Evolutionary conservation across 2,888 invertebrate species (phyloP), one percentile per base, ranked within the genome.

Genomic region (Capitulum mitella): DNA sequence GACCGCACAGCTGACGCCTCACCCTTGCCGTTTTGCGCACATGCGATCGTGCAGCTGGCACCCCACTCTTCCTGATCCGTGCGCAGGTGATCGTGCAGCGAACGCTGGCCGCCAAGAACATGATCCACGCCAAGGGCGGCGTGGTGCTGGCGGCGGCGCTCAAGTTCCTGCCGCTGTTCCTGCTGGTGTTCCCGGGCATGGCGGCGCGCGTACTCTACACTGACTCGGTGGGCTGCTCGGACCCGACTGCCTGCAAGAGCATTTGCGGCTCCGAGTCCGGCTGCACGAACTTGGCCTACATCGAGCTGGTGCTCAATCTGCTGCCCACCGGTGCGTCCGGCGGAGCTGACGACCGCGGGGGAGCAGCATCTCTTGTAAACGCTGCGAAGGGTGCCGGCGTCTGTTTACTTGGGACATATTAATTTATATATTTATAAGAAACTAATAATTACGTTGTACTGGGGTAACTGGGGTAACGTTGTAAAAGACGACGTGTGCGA

Each of bases 121-220:
- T 87, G 84, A 84, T 85, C 22, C 87, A 88, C 82, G 88, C 88
- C 8, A 88, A 88, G 83, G 88, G 85, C 8, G 88, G 87, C 2
- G 86, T 87, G 48, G 85, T 88, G 77, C 81, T 88, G 77, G 87
- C 87, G 0, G 86, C 86, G 26, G 86, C 85, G 81, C 83, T 87
- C 51, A 87, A 88, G 82, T 83, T 87, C 46, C 81, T 87, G 29
- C 88, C 88, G 12, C 83, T 88, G 54, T 86, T 86, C 81, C 84
- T 88, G 1, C 84, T 87, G 32, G 86, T 88, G 26, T 84, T 88
- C 78, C 87, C 88, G 0, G 89, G 88, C 34, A 88, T 88, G 88
- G 86, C 87, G 51, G 85, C 87, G 43, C 82, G 88, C 54, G 84
- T 88, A n/a, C 83, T 88, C 3, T 88, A 84, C 80, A 84, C 87